phyloP scores from a whole-genome alignment of 2,113 vertebrate species.

The Triplophysa tibetana region DNA sequence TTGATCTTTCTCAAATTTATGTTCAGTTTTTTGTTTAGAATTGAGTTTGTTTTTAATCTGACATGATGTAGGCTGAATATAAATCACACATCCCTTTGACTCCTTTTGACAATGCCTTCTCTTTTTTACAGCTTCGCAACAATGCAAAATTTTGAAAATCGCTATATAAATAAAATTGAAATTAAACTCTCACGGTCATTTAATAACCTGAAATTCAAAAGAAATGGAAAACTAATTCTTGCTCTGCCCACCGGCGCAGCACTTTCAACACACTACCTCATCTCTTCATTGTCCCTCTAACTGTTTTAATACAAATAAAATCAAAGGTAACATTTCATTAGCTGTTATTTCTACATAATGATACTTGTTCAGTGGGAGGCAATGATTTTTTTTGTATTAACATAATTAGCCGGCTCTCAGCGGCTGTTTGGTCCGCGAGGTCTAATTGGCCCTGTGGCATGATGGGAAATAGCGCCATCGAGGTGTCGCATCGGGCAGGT shows the following conservation, averaged over 20 bases:
- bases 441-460: conserved; percentile 78
- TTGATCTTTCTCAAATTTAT: too few species aligned
- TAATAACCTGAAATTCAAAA: conserved; percentile 7
- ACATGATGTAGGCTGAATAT: too few species aligned
- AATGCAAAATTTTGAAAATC: too few species aligned
- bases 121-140: too few species aligned
- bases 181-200: not conserved
- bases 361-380: conserved; percentile 76
- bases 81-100: too few species aligned
- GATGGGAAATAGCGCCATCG: conserved; percentile 77
- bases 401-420: conserved; percentile 78
- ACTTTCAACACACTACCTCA: not conserved
- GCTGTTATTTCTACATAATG: conserved; percentile 80
- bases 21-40: too few species aligned
- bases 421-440: conserved; percentile 70
- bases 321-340: conserved; percentile 82
- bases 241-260: not conserved
- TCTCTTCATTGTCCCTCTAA: conserved; percentile 74
- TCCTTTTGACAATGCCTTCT: too few species aligned
- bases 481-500: conserved; percentile 82
- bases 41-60: too few species aligned
- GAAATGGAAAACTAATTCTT: conserved; percentile 20
- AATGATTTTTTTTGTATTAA: conserved; percentile 77
- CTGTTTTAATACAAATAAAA: conserved; percentile 83
- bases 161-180: too few species aligned